phyloP scores from a whole-genome alignment of 2,797 vertebrate genomes.

The Gallirallus australis region DNA sequence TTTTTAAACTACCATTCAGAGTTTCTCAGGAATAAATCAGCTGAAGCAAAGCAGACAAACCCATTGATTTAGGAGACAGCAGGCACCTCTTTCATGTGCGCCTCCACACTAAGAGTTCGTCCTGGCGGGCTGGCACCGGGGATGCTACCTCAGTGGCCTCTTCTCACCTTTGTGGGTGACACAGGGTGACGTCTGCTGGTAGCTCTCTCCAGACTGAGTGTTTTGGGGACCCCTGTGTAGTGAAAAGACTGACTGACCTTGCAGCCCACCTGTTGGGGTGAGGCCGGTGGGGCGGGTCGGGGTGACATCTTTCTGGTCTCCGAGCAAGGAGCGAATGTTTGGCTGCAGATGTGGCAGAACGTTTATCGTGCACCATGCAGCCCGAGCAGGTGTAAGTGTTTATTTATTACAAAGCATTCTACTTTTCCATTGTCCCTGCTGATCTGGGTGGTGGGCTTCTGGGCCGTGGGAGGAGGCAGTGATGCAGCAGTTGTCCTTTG shows the following conservation, averaged over 20 bases:
- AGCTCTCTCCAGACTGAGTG: fast-evolving
- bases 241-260: background rate
- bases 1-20: constrained; percentile 17
- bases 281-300: background rate
- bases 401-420: constrained; percentile 64
- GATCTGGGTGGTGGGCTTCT: constrained; percentile 6
- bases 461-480: background rate
- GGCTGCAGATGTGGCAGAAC: background rate
- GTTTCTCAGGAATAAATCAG: constrained; percentile 64
- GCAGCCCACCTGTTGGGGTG: background rate
- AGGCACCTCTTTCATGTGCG: background rate
- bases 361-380: background rate
- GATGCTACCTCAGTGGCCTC: background rate
- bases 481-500: background rate
- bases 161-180: background rate
- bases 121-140: background rate
- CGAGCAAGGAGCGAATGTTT: background rate
- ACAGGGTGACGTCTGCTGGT: fast-evolving
- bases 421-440: constrained; percentile 26
- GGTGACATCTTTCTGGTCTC: background rate
- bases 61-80: background rate
- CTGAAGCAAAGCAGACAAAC: constrained; percentile 35
- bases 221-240: background rate
- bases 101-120: background rate
- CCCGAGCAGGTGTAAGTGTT: background rate